These are phyloP conservation scores for Petroica traversi DNA, from an alignment of 2,113 vertebrate species.

Conservation along the genomic window DNA sequence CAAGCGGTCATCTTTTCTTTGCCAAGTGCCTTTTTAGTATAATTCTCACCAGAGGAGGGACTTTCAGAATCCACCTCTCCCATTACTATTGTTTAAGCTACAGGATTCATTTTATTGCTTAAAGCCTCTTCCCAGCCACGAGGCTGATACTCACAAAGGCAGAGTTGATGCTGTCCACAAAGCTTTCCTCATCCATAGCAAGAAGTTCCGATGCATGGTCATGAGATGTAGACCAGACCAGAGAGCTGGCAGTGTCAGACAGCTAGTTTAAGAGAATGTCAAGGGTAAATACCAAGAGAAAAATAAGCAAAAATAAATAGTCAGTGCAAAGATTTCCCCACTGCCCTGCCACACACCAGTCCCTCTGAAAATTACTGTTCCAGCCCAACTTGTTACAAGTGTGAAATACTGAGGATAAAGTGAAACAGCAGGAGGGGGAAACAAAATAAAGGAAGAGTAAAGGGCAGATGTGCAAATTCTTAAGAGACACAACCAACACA, in stretches of 20 bases:
- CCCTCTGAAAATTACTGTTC: background rate
- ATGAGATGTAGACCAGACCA: conserved; percentile 97
- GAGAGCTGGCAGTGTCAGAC: conserved; percentile 89
- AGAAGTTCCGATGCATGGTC: conserved; percentile 86
- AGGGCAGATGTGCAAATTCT: background rate
- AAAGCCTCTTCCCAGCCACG: background rate
- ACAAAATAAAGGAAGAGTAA: background rate
- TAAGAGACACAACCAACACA: background rate
- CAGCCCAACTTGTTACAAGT: background rate
- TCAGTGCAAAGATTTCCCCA: background rate
- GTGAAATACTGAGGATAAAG: background rate
- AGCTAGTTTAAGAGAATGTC: conserved; percentile 75
- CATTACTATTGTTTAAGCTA: background rate
- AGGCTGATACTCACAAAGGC: conserved; percentile 87
- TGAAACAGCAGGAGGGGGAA: background rate
- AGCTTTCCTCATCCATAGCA: conserved; percentile 88
- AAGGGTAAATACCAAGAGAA: background rate
- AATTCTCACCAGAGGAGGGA: background rate
- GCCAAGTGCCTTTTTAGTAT: background rate
- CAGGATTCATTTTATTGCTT: background rate
- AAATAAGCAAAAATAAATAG: background rate
- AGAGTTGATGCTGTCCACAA: conserved; percentile 93
- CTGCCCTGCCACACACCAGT: background rate
- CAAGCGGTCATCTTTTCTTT: background rate
- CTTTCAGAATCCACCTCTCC: background rate